phyloP scores from a whole-genome alignment of 1,140 invertebrate species.

The Lanistes nyassanus region DNA sequence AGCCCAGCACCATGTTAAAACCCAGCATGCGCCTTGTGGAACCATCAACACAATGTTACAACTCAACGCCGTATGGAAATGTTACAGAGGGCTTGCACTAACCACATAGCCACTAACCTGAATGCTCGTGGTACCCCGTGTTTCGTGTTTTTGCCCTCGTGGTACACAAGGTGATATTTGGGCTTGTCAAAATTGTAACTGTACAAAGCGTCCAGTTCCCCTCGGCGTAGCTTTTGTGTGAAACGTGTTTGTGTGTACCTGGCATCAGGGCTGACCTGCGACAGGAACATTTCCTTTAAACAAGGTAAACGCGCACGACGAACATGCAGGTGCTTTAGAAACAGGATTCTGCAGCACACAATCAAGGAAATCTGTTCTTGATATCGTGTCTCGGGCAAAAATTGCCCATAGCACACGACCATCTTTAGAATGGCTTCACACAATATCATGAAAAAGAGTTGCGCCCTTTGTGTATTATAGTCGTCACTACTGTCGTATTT shows the following conservation, averaged over 20 bases:
- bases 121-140: slow-evolving; percentile 35
- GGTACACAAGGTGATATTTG: slow-evolving; percentile 46
- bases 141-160: slow-evolving; percentile 34
- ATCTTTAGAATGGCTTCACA: too few species aligned
- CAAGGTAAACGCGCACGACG: too few species aligned
- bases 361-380: too few species aligned
- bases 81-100: neutral
- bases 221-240: slow-evolving; percentile 17
- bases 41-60: neutral
- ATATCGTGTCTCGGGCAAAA: too few species aligned
- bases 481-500: too few species aligned
- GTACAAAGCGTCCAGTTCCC: slow-evolving; percentile 37
- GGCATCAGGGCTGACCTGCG: neutral
- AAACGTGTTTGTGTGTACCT: slow-evolving; percentile 39
- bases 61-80: neutral
- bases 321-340: too few species aligned
- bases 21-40: neutral
- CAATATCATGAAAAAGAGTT: too few species aligned
- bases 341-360: too few species aligned
- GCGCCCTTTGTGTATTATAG: too few species aligned
- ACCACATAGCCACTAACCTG: slow-evolving; percentile 21
- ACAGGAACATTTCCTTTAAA: too few species aligned
- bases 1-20: neutral
- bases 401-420: too few species aligned
- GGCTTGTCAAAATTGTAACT: slow-evolving; percentile 42